Percentiles rank a stretch among this genome's conserved stretches.
These are phyloP conservation scores for Spialia ferax DNA, from an alignment of 2,888 invertebrate species.

Conservation along the genomic window DNA sequence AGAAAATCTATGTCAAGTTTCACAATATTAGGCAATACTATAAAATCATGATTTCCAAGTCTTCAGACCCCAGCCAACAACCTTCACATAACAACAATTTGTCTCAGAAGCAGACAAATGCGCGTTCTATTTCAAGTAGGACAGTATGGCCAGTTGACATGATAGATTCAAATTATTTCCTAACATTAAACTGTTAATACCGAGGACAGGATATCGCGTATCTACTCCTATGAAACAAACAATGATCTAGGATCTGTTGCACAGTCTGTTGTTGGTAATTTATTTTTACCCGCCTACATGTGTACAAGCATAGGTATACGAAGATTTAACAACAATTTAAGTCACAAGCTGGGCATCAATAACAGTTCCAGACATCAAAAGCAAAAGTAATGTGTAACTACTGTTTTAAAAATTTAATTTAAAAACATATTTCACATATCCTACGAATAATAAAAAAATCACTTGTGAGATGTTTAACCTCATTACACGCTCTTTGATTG, in stretches of 20 bases:
- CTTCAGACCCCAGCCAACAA: background rate
- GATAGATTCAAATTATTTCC: constrained; percentile 37
- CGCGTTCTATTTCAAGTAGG: constrained; percentile 25
- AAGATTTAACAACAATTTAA: background rate
- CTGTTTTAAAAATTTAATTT: background rate
- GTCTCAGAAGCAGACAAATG: constrained; percentile 7
- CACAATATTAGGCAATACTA: background rate
- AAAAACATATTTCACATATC: background rate
- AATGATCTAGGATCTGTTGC: constrained; percentile 34
- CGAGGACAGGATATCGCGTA: constrained; percentile 39
- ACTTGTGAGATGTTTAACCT: too few species aligned
- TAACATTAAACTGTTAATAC: constrained; percentile 38
- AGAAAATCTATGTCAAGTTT: background rate
- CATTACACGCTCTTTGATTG: background rate
- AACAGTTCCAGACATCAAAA: too few species aligned
- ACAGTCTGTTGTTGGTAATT: background rate
- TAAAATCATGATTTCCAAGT: background rate
- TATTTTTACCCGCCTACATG: constrained; percentile 6
- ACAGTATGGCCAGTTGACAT: constrained; percentile 22
- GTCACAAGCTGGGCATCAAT: too few species aligned
- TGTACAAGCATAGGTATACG: background rate
- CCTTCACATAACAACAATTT: background rate
- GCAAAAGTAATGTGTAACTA: too few species aligned
- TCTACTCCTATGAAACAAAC: constrained; percentile 46
- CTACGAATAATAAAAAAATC: background rate